Evolutionary conservation across 2,113 vertebrate genomes (phyloP).

Genomic region (Benthochromis sp.): DNA sequence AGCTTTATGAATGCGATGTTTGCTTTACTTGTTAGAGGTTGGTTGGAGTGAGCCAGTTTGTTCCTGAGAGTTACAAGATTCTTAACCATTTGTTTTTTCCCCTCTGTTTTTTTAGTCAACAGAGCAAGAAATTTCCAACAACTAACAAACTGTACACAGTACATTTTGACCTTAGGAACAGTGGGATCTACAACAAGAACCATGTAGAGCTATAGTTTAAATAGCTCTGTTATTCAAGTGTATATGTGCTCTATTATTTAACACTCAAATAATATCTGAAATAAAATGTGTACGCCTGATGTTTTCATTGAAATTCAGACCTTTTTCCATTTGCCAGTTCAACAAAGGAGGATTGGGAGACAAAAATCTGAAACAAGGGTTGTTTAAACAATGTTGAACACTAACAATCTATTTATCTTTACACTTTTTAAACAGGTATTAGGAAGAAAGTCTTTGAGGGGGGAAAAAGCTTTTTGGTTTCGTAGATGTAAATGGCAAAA

Average conservation of each 20-base stretch:
- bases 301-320: neutral
- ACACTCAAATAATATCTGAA: neutral
- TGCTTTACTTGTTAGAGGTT: neutral
- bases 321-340: neutral
- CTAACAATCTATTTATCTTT: neutral
- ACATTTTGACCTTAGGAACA: neutral
- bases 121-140: neutral
- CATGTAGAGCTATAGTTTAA: neutral
- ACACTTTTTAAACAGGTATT: neutral
- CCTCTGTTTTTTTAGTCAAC: neutral
- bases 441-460: neutral
- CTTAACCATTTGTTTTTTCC: neutral
- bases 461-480: rapidly evolving
- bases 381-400: neutral
- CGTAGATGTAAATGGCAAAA: neutral
- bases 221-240: neutral
- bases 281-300: neutral
- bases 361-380: neutral
- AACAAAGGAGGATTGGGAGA: neutral
- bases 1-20: neutral
- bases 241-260: neutral
- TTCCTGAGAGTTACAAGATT: neutral
- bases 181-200: neutral
- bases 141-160: neutral
- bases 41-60: neutral